Base-by-base conservation (phyloP, 2,888 invertebrate species). In the Oeneis ivallda region DNA sequence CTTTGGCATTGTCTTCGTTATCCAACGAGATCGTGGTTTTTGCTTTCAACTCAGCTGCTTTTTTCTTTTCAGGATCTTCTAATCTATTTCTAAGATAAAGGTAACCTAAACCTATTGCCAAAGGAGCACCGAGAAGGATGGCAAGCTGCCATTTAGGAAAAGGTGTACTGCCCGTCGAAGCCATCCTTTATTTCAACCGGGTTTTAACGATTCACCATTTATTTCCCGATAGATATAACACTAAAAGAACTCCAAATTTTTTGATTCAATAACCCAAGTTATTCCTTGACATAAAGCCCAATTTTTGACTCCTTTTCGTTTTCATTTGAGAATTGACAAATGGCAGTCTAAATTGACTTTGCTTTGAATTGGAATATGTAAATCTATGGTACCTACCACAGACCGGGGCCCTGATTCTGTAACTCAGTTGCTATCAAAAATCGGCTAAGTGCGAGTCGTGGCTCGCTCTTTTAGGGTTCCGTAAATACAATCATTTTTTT, bases 141-240 rank as follows among this genome's bases (percentile, higher is more conserved):
- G 96, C 97, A 78, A 97, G 92, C 92, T 97, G 96, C 97, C 97
- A 97, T 93, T 95, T 97, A 74, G 95, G 94, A 86, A 95, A 92
- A 62, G 94, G 92, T 82, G 93, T 92, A 80, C 93, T 92, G 76
- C 92, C 92, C 66, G 92, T 92, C 71, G 92, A 92, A 74, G 88
- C 86, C 91, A 92, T 92, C 73, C 78, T 79, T 53, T 75, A 74
- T 69, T 71, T 68, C 73, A 75, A 75, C 41, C 75, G 75, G 74
- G 74, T 76, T 74, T 79, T 81, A 81, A 81, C 77, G 76, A 80
- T 84, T 81, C 83, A 86, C 83, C 84, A 87, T 86, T 85, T 87
- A 86, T 78, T 83, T 78, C 75, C 74, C 72, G 74, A 70, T 73
- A 74, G 78, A 79, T 70, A 76, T 76, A 72, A 71, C 71, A 71